Evolutionary conservation across 2,888 invertebrate genomes (phyloP).

Genomic region (Phlogophora meticulosa): DNA sequence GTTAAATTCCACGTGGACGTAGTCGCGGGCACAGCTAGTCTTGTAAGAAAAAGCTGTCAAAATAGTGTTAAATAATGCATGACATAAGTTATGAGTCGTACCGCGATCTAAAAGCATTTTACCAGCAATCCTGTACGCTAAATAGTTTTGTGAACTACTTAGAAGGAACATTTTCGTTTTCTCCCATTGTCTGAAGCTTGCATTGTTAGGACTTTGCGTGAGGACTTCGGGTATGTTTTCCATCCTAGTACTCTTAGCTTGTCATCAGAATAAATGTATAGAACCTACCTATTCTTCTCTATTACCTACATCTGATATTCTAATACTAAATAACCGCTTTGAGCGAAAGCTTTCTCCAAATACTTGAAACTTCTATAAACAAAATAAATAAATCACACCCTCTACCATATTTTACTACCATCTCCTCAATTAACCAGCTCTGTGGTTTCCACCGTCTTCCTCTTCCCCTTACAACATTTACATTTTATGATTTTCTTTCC

Average conservation of each 20-base stretch:
- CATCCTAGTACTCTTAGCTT: neutral
- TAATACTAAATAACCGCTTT: neutral
- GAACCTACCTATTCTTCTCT: conserved; percentile 3
- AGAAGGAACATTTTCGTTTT: too few relatives aligned
- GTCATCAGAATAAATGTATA: neutral
- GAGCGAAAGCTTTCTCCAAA: neutral
- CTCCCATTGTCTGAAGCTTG: conserved; percentile 8
- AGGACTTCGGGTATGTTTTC: neutral
- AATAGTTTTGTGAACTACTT: conserved; percentile 9
- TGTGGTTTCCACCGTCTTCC: neutral
- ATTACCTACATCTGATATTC: neutral
- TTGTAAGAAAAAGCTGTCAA: conserved; percentile 2
- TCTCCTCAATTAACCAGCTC: neutral
- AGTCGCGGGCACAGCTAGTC: too few relatives aligned
- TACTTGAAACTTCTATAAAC: neutral
- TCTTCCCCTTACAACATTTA: conserved; percentile 11
- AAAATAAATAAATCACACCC: conserved; percentile 6
- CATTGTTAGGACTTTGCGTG: conserved; percentile 3
- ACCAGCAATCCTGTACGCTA: neutral
- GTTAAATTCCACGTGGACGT: too few relatives aligned
- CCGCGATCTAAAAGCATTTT: neutral
- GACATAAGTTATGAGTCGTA: neutral
- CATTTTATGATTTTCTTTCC: conserved; percentile 31
- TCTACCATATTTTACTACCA: neutral
- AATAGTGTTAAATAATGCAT: neutral